These are phyloP conservation scores for Nineta flava DNA, from an alignment of 2,888 invertebrate species.

Conservation along the genomic window DNA sequence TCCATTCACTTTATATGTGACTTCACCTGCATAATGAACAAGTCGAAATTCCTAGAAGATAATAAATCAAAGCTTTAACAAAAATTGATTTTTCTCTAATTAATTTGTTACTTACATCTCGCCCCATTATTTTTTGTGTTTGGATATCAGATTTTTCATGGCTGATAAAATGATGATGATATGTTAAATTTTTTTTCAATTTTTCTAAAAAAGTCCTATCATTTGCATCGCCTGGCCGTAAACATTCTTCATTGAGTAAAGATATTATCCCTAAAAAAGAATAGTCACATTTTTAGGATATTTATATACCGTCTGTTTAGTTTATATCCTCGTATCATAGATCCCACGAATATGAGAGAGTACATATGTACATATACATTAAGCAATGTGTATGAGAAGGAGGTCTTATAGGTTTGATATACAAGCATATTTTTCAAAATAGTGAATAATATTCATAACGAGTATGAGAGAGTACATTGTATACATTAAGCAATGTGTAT, in stretches of 20 bases:
- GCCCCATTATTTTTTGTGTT: slow-evolving; percentile 68
- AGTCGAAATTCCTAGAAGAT: slow-evolving; percentile 65
- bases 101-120: slow-evolving; percentile 42
- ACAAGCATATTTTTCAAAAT: too few relatives aligned
- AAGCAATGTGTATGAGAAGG: too few relatives aligned
- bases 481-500: too few relatives aligned
- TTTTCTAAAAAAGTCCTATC: slow-evolving; percentile 73
- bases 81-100: not conserved
- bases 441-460: too few relatives aligned
- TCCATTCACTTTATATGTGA: slow-evolving; percentile 72
- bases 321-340: too few relatives aligned
- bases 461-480: too few relatives aligned
- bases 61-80: not conserved
- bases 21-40: slow-evolving; percentile 85
- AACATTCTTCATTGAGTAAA: slow-evolving; percentile 80
- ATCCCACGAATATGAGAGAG: too few relatives aligned
- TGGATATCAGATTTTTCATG: slow-evolving; percentile 62
- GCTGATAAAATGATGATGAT: slow-evolving; percentile 70
- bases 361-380: too few relatives aligned
- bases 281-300: not conserved
- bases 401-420: too few relatives aligned
- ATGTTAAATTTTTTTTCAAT: slow-evolving; percentile 52
- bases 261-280: slow-evolving; percentile 52
- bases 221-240: slow-evolving; percentile 74
- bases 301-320: too few relatives aligned